phyloP scores from a whole-genome alignment of 35 echinoderm and acorn worm genomes.

The Heliocidaris tuberculata region DNA sequence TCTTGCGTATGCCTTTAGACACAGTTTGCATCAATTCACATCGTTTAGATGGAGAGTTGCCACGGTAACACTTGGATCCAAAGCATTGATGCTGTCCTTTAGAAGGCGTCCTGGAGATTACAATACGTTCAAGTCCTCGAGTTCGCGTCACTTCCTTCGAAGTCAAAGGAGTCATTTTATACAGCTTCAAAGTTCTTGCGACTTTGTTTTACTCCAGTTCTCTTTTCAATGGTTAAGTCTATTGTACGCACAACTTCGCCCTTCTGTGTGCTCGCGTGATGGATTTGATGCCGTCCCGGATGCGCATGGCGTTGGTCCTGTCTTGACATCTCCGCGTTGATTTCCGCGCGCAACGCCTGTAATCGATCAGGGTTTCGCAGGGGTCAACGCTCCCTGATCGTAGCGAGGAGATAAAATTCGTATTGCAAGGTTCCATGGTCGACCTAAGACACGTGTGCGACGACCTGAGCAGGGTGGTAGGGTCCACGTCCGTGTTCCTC shows the following conservation, averaged over 20 bases:
- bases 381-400: not conserved
- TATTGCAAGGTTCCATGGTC: constrained; percentile 38
- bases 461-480: constrained; percentile 6
- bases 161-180: not conserved
- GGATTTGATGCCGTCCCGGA: constrained; percentile 32
- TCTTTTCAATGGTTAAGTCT: not conserved
- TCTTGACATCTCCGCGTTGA: constrained; percentile 40
- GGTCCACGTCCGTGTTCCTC: constrained; percentile 32
- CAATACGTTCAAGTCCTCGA: not conserved
- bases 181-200: not conserved
- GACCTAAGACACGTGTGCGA: constrained; percentile 39
- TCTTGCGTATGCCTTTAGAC: not conserved
- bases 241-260: constrained; percentile 21
- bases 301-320: constrained; percentile 27
- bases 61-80: not conserved
- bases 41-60: not conserved
- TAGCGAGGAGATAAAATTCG: constrained; percentile 46
- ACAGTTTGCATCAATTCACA: not conserved
- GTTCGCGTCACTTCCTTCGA: not conserved
- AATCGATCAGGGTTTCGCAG: constrained; percentile 31
- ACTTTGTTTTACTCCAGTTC: not conserved
- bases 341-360: constrained; percentile 34
- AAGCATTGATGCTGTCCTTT: not conserved
- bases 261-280: constrained; percentile 41
- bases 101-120: not conserved